A percentile compares a stretch with the other conserved stretches of the same genome.
These are phyloP conservation scores for Heliconius ismenius DNA, from an alignment of 2,888 invertebrate genomes.

Conservation along the genomic window DNA sequence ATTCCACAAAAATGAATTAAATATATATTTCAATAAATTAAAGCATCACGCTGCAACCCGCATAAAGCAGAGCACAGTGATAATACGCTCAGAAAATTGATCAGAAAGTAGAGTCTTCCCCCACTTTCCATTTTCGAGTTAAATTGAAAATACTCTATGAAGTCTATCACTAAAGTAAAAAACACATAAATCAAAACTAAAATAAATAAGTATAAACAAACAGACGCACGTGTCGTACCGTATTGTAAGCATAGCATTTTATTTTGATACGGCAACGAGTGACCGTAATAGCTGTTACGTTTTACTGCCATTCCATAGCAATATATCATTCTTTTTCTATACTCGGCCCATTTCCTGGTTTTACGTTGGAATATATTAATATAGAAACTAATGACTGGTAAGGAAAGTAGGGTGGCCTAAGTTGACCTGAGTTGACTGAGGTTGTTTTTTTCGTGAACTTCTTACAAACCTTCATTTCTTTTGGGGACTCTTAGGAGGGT, in stretches of 20 bases:
- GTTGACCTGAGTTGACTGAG: not conserved
- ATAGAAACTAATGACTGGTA: not conserved
- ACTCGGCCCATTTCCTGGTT: not conserved
- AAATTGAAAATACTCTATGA: no score
- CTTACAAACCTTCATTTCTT: no score
- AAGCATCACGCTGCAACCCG: no score
- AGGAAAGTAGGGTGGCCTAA: no score
- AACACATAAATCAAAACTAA: slow-evolving; percentile 8
- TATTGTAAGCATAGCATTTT: slow-evolving; percentile 48
- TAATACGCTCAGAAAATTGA: no score
- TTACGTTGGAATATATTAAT: not conserved
- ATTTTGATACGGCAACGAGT: slow-evolving; percentile 51
- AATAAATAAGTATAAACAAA: slow-evolving; percentile 16
- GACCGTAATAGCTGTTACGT: slow-evolving; percentile 48
- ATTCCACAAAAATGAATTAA: no score
- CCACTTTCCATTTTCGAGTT: no score
- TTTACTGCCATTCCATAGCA: slow-evolving; percentile 56
- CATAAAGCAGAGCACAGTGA: no score
- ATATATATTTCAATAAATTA: no score
- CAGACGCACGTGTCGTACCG: slow-evolving; percentile 16
- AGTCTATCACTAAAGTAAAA: not conserved
- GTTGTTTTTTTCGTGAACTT: no score
- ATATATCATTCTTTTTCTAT: slow-evolving; percentile 49
- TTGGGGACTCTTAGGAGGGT: not conserved
- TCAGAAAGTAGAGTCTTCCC: no score